Conservation (phyloP, 2,113 vertebrate genomes). For the Notothenia coriiceps region DNA sequence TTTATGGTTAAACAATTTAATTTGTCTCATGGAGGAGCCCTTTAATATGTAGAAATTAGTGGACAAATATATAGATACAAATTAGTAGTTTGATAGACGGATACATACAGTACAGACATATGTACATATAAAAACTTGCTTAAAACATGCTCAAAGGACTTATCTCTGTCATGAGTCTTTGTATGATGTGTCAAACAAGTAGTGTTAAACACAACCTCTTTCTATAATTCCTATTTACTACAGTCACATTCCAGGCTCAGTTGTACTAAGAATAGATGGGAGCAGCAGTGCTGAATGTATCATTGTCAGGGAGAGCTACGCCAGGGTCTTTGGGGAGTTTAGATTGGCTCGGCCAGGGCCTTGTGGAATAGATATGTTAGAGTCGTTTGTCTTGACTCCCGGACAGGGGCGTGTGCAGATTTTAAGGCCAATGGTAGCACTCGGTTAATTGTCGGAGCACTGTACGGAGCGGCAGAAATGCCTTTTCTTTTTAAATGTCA, state of each 20-base stretch:
- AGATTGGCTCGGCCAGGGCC: conserved; percentile 42
- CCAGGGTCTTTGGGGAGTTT: conserved; percentile 37
- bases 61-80: background rate
- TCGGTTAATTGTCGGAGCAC: conserved; percentile 27
- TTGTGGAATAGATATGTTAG: conserved; percentile 48
- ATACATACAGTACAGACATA: background rate
- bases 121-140: too few species aligned
- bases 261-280: conserved; percentile 59
- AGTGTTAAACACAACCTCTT: conserved; percentile 23
- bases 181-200: conserved; percentile 1
- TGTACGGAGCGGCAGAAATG: background rate
- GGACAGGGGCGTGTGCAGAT: conserved; percentile 34
- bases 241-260: conserved; percentile 43
- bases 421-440: conserved; percentile 21
- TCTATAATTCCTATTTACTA: conserved; percentile 43
- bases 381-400: conserved; percentile 48
- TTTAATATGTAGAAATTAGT: background rate
- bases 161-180: background rate
- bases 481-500: background rate
- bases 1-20: conserved; percentile 7
- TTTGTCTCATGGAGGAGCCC: background rate
- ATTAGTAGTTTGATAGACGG: background rate
- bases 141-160: background rate
- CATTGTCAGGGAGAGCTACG: conserved; percentile 60
- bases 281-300: conserved; percentile 57